Base-by-base conservation (phyloP, 2,797 vertebrate genomes). In the Enteromius unitaeniatus region DNA sequence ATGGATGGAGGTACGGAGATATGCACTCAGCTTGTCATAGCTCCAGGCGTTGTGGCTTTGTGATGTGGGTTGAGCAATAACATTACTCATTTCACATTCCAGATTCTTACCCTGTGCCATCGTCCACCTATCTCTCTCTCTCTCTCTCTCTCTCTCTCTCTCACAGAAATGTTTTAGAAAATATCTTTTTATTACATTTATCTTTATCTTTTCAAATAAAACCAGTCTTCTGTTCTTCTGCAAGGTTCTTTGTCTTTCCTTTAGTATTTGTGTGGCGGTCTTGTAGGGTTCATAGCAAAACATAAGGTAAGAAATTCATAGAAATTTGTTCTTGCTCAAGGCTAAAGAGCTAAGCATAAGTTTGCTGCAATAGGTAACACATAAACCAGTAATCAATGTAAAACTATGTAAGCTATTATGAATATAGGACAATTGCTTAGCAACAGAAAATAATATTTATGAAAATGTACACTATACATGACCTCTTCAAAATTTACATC, bases 81-180 rank as follows among this genome's bases (percentile, higher is more conserved):
- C 92, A 93, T 95, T 95, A 95, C 91, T 95, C 95, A 95, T 94
- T 95, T 94, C 91, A 93, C 92, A 95, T 95, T 94, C 92, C 93
- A 93, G 89, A 95, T 94, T 91, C 92, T 93, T 92, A 91, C 90
- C 90, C 89, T 88, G 90, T 93, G 93, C 90, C 67, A 90, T 93
- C 92, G 92, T 89, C 86, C 45, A 15, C 64, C 86, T 47, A 34
- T 81, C 58, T 37, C 78, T 64, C 78, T 88, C 64, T 78, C 75
- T 58, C 1, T 26, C 26, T 26, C 21, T 3, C 31, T 21, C 7
- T 3, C 37, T 67, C 17, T 4, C 19, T 62, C 34, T 26, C 64
- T 34, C 49, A 47, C 23, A 45, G 14, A 77, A 78, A 23, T 3
- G 10, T 78, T 65, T 5, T 49, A 68, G n/a, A 28, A 62, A 68